phyloP scores from a whole-genome alignment of 2,113 vertebrate genomes.

The Dermatemys mawii region DNA sequence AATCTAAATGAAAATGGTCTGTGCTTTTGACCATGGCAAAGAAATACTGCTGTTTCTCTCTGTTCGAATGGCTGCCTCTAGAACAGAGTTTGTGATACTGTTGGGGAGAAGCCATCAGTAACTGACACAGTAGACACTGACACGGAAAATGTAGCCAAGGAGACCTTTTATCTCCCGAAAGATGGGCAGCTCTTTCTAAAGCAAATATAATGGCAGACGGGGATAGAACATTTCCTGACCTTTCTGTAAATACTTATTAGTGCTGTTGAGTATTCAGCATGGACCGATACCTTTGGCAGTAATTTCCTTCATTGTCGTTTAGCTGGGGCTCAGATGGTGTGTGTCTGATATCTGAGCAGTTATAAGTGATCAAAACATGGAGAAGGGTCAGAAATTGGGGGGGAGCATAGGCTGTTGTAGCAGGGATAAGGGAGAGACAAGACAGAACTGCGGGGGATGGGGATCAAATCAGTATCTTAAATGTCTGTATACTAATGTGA shows the following conservation, averaged over 20 bases:
- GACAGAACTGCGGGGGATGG: no score
- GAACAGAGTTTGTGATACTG: rapidly evolving
- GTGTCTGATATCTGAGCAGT: rapidly evolving
- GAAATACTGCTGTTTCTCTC: neutral
- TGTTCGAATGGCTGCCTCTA: neutral
- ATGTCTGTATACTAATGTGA: no score
- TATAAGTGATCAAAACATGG: rapidly evolving
- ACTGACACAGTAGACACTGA: rapidly evolving
- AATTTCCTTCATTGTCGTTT: neutral
- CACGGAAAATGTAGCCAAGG: rapidly evolving
- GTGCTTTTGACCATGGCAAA: rapidly evolving
- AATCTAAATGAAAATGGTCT: conserved; percentile 19
- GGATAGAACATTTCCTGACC: rapidly evolving
- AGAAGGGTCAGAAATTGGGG: no score
- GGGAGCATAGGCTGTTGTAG: no score
- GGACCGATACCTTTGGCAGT: neutral
- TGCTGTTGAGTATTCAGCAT: neutral
- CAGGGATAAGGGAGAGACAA: no score
- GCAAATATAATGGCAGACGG: neutral
- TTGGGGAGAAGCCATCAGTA: neutral
- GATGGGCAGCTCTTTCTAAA: neutral
- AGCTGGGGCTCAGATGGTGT: neutral
- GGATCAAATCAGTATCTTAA: no score
- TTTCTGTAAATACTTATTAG: neutral
- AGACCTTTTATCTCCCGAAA: rapidly evolving